These are phyloP conservation scores for Aphis craccivora DNA, from an alignment of 1,140 invertebrate species.

Conservation along the genomic window DNA sequence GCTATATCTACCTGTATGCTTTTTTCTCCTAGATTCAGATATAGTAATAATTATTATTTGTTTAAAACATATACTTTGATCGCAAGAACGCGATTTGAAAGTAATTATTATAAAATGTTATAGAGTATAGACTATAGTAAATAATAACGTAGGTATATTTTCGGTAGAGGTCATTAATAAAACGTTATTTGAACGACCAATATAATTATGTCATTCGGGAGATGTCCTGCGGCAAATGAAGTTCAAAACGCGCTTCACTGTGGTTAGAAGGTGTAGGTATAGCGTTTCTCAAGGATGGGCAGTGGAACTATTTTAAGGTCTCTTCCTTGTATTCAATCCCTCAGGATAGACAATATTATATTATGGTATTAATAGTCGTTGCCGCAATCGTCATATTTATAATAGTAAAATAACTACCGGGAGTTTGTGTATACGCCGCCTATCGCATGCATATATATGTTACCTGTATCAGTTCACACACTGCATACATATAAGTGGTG, in stretches of 20 bases:
- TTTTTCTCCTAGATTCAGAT: too few relatives aligned
- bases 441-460: not conserved
- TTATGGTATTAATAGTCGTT: not conserved
- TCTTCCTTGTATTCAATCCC: not conserved
- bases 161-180: conserved; percentile 2
- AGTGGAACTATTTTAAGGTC: not conserved
- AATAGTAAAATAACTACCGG: conserved; percentile 4
- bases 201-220: conserved; percentile 13
- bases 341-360: not conserved
- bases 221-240: not conserved
- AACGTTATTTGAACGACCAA: conserved; percentile 11
- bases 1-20: too few relatives aligned
- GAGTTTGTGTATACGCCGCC: not conserved
- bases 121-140: not conserved
- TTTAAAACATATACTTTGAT: not conserved
- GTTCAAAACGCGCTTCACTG: not conserved
- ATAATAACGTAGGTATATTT: conserved; percentile 1
- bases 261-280: not conserved
- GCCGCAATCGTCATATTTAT: not conserved
- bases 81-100: not conserved
- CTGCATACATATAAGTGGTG: not conserved
- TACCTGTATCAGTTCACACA: not conserved
- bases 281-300: not conserved
- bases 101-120: not conserved
- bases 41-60: not conserved